Conservation (phyloP, 1,140 invertebrate species). For the Pollicipes pollicipes region DNA sequence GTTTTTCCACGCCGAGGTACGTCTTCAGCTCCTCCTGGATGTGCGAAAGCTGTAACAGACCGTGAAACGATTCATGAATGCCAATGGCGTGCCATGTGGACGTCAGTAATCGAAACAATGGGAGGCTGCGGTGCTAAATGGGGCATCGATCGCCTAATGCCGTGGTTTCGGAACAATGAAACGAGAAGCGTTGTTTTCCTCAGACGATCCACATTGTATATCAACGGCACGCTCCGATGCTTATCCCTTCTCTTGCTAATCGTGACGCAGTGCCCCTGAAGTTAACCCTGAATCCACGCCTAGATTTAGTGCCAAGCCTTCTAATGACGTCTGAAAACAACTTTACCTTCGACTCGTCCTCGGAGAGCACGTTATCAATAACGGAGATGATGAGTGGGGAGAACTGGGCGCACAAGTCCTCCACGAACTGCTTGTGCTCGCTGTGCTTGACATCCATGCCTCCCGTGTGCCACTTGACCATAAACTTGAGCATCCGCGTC, state of each 20-base stretch:
- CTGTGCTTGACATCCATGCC: constrained; percentile 32
- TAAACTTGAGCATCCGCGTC: constrained; percentile 40
- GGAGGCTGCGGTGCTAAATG: no score
- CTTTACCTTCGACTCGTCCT: constrained; percentile 29
- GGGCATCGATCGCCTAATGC: no score
- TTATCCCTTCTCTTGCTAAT: no score
- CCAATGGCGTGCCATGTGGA: background rate
- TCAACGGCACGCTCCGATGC: no score
- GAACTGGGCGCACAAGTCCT: constrained; percentile 36
- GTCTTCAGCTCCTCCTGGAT: constrained; percentile 15
- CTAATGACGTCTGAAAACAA: no score
- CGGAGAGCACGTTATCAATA: constrained; percentile 40
- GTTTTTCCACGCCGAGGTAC: constrained; percentile 26
- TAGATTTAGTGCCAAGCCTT: no score
- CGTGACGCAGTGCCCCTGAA: no score
- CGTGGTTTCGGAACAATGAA: no score
- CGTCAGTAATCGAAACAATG: no score
- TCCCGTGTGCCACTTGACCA: constrained; percentile 36
- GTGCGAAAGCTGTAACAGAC: background rate
- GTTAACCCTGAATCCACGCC: no score
- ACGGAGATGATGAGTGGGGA: constrained; percentile 31
- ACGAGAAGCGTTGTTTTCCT: no score
- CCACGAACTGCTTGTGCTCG: constrained; percentile 41
- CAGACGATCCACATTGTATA: no score
- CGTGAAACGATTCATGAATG: background rate